A percentile compares a stretch with the other conserved stretches of the same genome.
These are phyloP conservation scores for Brachyhypopomus occidentalis DNA, from an alignment of 2,113 vertebrate species.

Conservation along the genomic window DNA sequence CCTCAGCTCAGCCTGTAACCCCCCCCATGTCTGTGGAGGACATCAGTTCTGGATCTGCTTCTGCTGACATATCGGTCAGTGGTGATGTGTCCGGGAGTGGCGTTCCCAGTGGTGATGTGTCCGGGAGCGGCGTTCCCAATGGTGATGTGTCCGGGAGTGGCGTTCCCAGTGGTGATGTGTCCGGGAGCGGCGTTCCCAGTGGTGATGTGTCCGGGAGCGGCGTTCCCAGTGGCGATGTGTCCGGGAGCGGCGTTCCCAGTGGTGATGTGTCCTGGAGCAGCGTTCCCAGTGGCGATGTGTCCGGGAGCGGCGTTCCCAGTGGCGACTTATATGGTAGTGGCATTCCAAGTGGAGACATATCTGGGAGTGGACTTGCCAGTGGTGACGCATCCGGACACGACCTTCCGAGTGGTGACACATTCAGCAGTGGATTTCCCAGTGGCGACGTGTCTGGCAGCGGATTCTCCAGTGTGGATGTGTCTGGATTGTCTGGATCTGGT, in stretches of 20 bases:
- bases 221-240: slow-evolving; percentile 53
- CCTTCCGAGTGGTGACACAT: no score
- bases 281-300: slow-evolving; percentile 51
- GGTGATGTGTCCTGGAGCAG: slow-evolving; percentile 61
- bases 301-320: slow-evolving; percentile 60
- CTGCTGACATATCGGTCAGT: not conserved
- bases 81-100: slow-evolving; percentile 27
- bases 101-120: slow-evolving; percentile 40
- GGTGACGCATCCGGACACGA: slow-evolving; percentile 63
- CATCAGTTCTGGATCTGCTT: slow-evolving; percentile 56
- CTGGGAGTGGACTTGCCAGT: slow-evolving; percentile 59
- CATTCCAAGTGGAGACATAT: slow-evolving; percentile 55
- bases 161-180: slow-evolving; percentile 23
- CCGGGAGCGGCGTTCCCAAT: slow-evolving; percentile 32
- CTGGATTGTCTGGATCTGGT: slow-evolving; percentile 36
- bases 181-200: slow-evolving; percentile 38
- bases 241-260: slow-evolving; percentile 61
- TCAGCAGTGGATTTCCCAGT: slow-evolving; percentile 45
- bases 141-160: slow-evolving; percentile 14
- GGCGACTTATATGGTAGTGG: slow-evolving; percentile 62
- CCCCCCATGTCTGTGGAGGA: slow-evolving; percentile 62
- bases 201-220: slow-evolving; percentile 23
- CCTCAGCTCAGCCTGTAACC: slow-evolving; percentile 70
- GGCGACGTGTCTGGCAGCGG: slow-evolving; percentile 22
- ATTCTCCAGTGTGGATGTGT: not conserved